phyloP scores from a whole-genome alignment of 1,140 invertebrate genomes.

The Plodia interpunctella region DNA sequence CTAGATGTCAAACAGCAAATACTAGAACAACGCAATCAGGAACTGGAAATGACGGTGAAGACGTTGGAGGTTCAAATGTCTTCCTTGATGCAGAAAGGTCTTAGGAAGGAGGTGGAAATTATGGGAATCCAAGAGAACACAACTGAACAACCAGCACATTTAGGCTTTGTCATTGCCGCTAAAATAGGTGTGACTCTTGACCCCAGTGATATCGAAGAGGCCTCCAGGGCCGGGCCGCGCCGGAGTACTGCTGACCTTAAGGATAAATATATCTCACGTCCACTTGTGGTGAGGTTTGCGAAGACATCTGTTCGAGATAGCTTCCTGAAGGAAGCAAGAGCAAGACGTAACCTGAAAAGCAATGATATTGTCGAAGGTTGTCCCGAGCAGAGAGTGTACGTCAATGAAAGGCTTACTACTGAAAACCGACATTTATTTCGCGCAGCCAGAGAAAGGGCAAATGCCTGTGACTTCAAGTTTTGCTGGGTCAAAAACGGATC shows the following conservation, averaged over 20 bases:
- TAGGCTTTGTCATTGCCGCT: constrained; percentile 9
- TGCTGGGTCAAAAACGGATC: constrained; percentile 9
- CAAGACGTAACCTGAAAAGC: not conserved
- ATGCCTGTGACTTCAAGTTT: constrained; percentile 5
- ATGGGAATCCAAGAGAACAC: constrained; percentile 16
- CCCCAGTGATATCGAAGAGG: constrained; percentile 12
- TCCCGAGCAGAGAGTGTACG: constrained; percentile 5
- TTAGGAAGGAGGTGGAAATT: constrained; percentile 19
- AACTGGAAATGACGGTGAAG: not conserved
- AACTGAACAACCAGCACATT: constrained; percentile 21
- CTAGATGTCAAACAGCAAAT: not conserved
- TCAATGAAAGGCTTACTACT: constrained; percentile 15
- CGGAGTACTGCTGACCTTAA: not conserved
- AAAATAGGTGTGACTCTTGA: constrained; percentile 16
- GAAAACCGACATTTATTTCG: constrained; percentile 16
- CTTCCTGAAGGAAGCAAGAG: constrained; percentile 12
- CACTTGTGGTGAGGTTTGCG: constrained; percentile 11
- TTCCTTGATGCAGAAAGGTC: not conserved
- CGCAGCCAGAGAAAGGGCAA: not conserved
- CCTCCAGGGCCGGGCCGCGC: constrained; percentile 9
- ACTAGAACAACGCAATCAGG: not conserved
- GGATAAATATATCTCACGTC: not conserved
- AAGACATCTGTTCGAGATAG: constrained; percentile 10
- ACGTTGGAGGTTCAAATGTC: not conserved
- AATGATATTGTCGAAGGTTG: constrained; percentile 1